These are phyloP conservation scores for Meloidogyne exigua DNA, from an alignment of 1,140 invertebrate species.

Conservation along the genomic window DNA sequence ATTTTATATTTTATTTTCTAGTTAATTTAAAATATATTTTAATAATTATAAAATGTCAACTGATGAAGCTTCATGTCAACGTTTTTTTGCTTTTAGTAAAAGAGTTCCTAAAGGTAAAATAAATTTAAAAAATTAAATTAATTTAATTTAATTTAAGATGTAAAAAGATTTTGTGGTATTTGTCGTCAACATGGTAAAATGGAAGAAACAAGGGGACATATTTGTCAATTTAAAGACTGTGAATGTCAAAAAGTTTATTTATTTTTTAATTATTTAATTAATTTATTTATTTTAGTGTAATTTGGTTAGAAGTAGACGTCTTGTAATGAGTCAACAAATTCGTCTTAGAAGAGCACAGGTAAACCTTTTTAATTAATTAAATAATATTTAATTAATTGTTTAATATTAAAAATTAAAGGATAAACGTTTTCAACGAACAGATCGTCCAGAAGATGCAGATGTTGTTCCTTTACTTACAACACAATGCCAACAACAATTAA, in stretches of 20 bases:
- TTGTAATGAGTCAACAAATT: slow-evolving; percentile 60
- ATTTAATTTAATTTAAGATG: slow-evolving; percentile 43
- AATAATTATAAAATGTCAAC: not conserved
- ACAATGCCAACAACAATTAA: not conserved
- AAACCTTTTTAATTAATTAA: not conserved
- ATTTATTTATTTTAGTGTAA: slow-evolving; percentile 51
- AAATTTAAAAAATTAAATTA: not conserved
- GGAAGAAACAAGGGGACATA: slow-evolving; percentile 56
- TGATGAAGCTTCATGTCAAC: slow-evolving; percentile 21
- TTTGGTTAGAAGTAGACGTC: slow-evolving; percentile 52
- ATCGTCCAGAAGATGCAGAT: slow-evolving; percentile 40
- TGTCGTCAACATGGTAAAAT: slow-evolving; percentile 57
- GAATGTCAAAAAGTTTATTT: slow-evolving; percentile 50
- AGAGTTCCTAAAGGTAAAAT: slow-evolving; percentile 29
- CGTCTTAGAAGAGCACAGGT: slow-evolving; percentile 54
- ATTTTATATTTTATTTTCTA: not conserved
- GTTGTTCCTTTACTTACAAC: slow-evolving; percentile 31
- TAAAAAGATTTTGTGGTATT: slow-evolving; percentile 60
- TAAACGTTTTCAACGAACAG: slow-evolving; percentile 56
- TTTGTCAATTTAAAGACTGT: slow-evolving; percentile 54
- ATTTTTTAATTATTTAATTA: slow-evolving; percentile 24
- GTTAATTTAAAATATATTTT: not conserved
- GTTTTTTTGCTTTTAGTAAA: slow-evolving; percentile 42
- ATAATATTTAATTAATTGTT: not conserved
- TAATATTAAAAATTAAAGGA: slow-evolving; percentile 26